Evolutionary conservation across 2,113 vertebrate genomes (phyloP).

Genomic region (Varanus komodoensis): DNA sequence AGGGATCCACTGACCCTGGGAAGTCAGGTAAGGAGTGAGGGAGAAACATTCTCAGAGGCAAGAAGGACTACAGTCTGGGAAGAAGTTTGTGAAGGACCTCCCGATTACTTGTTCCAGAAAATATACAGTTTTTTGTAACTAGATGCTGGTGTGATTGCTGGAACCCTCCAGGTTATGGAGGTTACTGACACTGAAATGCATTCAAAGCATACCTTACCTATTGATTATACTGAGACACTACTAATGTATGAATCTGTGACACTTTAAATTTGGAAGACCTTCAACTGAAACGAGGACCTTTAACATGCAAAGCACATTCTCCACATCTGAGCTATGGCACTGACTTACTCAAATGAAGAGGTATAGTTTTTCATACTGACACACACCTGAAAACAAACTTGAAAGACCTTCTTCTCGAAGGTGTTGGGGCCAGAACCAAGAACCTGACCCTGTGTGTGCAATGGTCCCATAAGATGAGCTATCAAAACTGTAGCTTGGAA

Average conservation of each 20-base stretch:
- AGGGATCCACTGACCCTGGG: too few relatives aligned
- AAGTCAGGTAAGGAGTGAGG: not conserved
- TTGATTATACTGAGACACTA: too few relatives aligned
- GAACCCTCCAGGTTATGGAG: too few relatives aligned
- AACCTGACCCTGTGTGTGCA: not conserved
- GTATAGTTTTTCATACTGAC: not conserved
- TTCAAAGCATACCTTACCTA: too few relatives aligned
- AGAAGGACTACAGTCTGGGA: too few relatives aligned
- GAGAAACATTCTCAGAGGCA: not conserved
- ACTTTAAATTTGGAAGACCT: not conserved
- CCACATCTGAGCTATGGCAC: not conserved
- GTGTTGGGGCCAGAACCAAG: not conserved
- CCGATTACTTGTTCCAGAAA: too few relatives aligned
- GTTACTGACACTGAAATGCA: too few relatives aligned
- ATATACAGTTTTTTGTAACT: too few relatives aligned
- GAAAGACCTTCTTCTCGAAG: not conserved
- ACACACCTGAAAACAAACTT: not conserved
- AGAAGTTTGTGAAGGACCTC: too few relatives aligned
- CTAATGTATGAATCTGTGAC: too few relatives aligned
- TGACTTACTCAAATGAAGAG: not conserved
- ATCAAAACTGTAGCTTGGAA: not conserved
- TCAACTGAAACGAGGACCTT: not conserved
- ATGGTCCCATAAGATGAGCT: not conserved
- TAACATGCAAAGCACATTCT: not conserved
- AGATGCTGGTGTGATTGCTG: too few relatives aligned